Conservation (phyloP, 2,888 invertebrate genomes). For the Dione juno region DNA sequence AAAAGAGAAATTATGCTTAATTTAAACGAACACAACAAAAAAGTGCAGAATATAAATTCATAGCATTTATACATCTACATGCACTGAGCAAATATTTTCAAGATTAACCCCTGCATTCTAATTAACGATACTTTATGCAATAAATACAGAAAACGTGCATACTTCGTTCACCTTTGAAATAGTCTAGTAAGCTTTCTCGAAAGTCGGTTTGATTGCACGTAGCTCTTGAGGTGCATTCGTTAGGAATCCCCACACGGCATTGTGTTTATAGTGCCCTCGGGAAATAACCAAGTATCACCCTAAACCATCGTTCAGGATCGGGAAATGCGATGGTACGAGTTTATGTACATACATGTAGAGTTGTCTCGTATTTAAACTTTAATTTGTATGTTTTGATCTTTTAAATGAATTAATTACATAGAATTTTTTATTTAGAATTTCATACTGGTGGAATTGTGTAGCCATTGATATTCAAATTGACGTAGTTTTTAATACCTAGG, state of each 20-base stretch:
- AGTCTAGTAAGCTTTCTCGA: slow-evolving; percentile 29
- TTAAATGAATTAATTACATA: too few species aligned
- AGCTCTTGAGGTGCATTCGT: slow-evolving; percentile 49
- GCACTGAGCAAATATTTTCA: not conserved
- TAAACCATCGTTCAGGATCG: slow-evolving; percentile 36
- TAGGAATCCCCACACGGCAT: slow-evolving; percentile 46
- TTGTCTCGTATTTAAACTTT: slow-evolving; percentile 6
- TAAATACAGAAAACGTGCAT: slow-evolving; percentile 14
- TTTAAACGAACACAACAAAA: not conserved
- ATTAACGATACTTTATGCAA: slow-evolving; percentile 16
- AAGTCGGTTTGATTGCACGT: slow-evolving; percentile 36
- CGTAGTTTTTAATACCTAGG: not conserved
- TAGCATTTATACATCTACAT: not conserved
- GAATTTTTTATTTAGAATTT: not conserved
- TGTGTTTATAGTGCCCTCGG: slow-evolving; percentile 61
- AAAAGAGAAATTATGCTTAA: too few species aligned
- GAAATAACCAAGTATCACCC: slow-evolving; percentile 57
- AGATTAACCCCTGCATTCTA: not conserved
- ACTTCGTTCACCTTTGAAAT: slow-evolving; percentile 22
- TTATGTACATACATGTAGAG: slow-evolving; percentile 12
- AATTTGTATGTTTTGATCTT: not conserved
- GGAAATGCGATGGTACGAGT: slow-evolving; percentile 29
- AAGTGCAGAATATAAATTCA: not conserved
- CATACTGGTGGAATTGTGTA: not conserved
- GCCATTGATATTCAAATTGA: not conserved